Evolutionary conservation across 2,797 vertebrate genomes (phyloP).

Genomic region (Scomberomorus guttatus): DNA sequence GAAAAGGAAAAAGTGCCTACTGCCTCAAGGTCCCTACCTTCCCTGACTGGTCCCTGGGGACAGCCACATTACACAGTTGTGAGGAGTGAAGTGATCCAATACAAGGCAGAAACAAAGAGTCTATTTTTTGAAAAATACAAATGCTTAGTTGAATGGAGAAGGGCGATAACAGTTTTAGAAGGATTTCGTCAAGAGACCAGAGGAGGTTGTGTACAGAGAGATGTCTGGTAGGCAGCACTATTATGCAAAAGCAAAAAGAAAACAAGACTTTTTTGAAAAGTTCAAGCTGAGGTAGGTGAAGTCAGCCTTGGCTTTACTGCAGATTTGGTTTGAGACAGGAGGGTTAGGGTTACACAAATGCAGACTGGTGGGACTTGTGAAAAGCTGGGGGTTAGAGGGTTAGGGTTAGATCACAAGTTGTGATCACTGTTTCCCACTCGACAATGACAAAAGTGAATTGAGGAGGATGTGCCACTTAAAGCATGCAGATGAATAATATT

Average conservation of each 20-base stretch:
- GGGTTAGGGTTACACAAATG: constrained; percentile 31
- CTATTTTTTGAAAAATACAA: constrained; percentile 38
- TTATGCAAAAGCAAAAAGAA: neutral
- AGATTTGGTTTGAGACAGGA: constrained; percentile 30
- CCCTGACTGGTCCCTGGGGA: constrained; percentile 8
- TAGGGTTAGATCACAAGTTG: constrained; percentile 25
- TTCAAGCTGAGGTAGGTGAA: constrained; percentile 62
- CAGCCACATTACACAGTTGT: constrained; percentile 43
- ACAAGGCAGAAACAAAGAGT: constrained; percentile 42
- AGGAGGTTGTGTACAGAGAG: constrained; percentile 10
- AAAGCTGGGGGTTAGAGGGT: neutral
- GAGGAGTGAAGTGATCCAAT: constrained; percentile 45
- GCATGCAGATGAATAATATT: neutral
- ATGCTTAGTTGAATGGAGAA: constrained; percentile 25
- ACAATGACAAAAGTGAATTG: constrained; percentile 3
- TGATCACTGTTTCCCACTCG: constrained; percentile 31
- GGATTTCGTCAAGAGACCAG: constrained; percentile 17
- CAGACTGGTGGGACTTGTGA: constrained; percentile 23
- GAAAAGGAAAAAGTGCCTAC: constrained; percentile 29
- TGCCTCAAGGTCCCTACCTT: constrained; percentile 48
- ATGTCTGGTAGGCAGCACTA: constrained; percentile 4
- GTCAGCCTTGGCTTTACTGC: constrained; percentile 49
- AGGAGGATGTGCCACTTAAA: neutral
- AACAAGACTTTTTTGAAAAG: constrained; percentile 38
- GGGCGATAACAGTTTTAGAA: constrained; percentile 7